Conservation (phyloP, 2,113 vertebrate species). For the Malurus cyaneus region DNA sequence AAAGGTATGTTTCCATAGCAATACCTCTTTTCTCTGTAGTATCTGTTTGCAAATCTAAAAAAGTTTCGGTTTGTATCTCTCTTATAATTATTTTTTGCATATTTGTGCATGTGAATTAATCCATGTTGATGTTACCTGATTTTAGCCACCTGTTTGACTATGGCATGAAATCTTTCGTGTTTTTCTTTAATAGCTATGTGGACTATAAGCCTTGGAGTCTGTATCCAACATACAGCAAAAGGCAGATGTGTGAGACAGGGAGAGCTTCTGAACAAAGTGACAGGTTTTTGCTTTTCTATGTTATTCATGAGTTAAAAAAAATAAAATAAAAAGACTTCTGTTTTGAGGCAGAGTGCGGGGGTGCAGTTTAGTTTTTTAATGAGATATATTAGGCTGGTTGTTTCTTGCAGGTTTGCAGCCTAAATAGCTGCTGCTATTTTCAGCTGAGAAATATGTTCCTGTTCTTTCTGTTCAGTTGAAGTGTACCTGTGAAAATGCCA, state of each 20-base stretch:
- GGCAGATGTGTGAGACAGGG: neutral
- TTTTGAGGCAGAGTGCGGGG: neutral
- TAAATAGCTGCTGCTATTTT: neutral
- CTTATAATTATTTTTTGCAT: neutral
- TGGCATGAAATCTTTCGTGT: neutral
- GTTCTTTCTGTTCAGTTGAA: neutral
- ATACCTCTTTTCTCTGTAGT: neutral
- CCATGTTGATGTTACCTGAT: neutral
- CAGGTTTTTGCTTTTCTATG: neutral
- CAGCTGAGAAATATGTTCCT: neutral
- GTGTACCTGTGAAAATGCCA: neutral
- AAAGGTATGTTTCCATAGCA: neutral
- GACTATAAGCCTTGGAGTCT: neutral
- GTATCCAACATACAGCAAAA: neutral
- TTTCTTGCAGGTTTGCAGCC: neutral
- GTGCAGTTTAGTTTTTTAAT: neutral
- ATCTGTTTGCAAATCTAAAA: neutral
- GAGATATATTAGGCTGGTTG: neutral
- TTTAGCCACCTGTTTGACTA: neutral
- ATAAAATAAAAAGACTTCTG: neutral
- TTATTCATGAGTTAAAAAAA: neutral
- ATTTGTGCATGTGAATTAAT: neutral
- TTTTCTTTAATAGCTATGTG: neutral
- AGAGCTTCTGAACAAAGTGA: neutral
- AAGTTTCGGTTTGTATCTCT: neutral